These are phyloP conservation scores for Spea hammondii DNA, from an alignment of 2,797 vertebrate genomes.

Conservation along the genomic window DNA sequence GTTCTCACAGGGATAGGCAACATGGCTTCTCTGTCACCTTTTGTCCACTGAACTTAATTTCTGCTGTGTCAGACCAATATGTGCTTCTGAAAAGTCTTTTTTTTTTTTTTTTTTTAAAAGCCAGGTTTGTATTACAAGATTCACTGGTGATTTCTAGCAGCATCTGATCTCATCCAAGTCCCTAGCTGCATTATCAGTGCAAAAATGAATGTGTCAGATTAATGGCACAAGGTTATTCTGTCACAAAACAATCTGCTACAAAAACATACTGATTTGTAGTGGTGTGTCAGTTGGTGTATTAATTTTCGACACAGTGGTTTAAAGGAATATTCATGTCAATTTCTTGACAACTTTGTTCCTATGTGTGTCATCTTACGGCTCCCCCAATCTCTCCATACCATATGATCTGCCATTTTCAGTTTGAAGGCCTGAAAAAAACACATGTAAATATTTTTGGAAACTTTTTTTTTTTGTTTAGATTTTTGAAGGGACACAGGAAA, in stretches of 20 bases:
- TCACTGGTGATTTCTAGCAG: slow-evolving; percentile 9
- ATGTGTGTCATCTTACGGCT: too few species aligned
- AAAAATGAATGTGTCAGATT: background rate
- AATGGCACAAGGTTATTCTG: slow-evolving; percentile 17
- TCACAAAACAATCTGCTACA: background rate
- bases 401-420: too few species aligned
- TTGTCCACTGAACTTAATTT: slow-evolving; percentile 8
- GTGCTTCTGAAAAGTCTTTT: slow-evolving; percentile 13
- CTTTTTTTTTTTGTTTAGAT: too few species aligned
- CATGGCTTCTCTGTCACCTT: slow-evolving; percentile 15
- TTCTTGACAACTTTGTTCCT: too few species aligned
- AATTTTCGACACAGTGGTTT: background rate
- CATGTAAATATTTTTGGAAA: too few species aligned
- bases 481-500: too few species aligned
- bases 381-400: too few species aligned
- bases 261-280: background rate
- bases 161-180: slow-evolving; percentile 12
- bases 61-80: slow-evolving; percentile 9
- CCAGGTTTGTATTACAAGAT: slow-evolving; percentile 12
- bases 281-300: background rate
- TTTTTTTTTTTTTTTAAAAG: slow-evolving; percentile 23
- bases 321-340: too few species aligned
- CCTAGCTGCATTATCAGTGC: background rate
- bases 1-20: slow-evolving; percentile 3
- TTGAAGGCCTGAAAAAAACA: too few species aligned